Percentiles rank a stretch among this genome's conserved stretches.
phyloP scores from a whole-genome alignment of 2,797 vertebrate genomes.

The Premnoplex brunnescens region DNA sequence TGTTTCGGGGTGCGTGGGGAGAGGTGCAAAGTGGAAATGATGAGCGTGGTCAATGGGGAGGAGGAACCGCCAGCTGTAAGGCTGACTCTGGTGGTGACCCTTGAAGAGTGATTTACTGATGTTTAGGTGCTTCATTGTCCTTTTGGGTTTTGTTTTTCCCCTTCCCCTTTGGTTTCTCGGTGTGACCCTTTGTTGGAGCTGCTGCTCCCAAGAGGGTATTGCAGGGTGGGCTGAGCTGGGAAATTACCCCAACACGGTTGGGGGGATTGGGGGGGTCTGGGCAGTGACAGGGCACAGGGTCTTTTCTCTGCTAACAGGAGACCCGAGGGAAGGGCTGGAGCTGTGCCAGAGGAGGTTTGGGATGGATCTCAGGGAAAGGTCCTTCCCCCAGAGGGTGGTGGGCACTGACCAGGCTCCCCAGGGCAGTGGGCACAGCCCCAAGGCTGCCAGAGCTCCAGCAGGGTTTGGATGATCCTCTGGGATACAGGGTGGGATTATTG shows the following conservation, averaged over 20 bases:
- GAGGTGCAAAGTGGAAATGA: not conserved
- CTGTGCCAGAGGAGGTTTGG: fast-evolving
- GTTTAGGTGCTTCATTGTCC: not conserved
- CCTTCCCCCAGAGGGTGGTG: not conserved
- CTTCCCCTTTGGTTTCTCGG: not conserved
- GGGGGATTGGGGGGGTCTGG: not conserved
- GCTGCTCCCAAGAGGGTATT: not conserved
- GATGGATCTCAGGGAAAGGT: fast-evolving
- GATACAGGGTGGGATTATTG: not conserved
- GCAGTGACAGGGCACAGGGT: fast-evolving
- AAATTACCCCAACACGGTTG: fast-evolving
- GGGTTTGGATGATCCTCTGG: fast-evolving
- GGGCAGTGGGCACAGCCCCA: not conserved
- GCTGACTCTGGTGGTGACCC: slow-evolving; percentile 7
- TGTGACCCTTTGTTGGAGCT: not conserved
- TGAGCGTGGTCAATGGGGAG: not conserved
- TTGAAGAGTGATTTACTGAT: slow-evolving; percentile 9
- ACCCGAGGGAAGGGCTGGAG: not conserved
- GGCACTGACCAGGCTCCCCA: not conserved
- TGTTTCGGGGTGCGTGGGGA: not conserved
- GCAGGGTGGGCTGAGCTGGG: not conserved
- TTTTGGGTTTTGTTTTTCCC: not conserved
- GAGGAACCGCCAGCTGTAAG: not conserved
- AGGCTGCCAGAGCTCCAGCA: not conserved
- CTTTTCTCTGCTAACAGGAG: too few species aligned